A percentile compares a stretch with the other conserved stretches of the same genome.
phyloP scores from a whole-genome alignment of 2,888 invertebrate species.

The Sphecodes monilicornis region DNA sequence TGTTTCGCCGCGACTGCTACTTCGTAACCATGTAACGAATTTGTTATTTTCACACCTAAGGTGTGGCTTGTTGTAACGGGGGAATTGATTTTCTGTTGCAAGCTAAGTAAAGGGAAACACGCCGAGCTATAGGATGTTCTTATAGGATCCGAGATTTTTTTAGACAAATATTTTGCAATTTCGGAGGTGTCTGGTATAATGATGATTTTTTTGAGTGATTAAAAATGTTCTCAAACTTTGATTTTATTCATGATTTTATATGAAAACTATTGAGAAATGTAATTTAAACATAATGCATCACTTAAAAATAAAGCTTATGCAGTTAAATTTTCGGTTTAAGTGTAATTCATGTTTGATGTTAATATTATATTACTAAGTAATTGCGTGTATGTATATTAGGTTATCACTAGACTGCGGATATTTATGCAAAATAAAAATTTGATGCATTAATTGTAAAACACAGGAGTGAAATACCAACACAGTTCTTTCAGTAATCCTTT shows the following conservation, averaged over 20 bases:
- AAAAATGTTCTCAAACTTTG: neutral
- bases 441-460: no score
- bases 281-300: neutral
- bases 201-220: neutral
- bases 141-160: neutral
- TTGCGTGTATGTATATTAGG: no score
- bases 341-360: no score
- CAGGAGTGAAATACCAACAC: no score
- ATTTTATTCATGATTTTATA: neutral
- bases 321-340: no score
- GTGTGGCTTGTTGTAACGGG: neutral
- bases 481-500: no score
- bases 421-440: no score
- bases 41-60: conserved; percentile 26
- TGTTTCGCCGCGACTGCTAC: conserved; percentile 7
- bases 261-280: no score
- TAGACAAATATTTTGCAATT: neutral
- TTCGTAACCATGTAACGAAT: conserved; percentile 31
- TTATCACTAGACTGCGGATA: no score
- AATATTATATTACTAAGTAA: no score
- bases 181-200: neutral
- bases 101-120: neutral
- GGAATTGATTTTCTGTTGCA: conserved; percentile 14
- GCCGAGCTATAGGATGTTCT: neutral
- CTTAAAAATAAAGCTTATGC: neutral